A percentile compares a stretch with the other conserved stretches of the same genome.
These are phyloP conservation scores for Malacoraja senta DNA, from an alignment of 2,797 vertebrate species.

Conservation along the genomic window DNA sequence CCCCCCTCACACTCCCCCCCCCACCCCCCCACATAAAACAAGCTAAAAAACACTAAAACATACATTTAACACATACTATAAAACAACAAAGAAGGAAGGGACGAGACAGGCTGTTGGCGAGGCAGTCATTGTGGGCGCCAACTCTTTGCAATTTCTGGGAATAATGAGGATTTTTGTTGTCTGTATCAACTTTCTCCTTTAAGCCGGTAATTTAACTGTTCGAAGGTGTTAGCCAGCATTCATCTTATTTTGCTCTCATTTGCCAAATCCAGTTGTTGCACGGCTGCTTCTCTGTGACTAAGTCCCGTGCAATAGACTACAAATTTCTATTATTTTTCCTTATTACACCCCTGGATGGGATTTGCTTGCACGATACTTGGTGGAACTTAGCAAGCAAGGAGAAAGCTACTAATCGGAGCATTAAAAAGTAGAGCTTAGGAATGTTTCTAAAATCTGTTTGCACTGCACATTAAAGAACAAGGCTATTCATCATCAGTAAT, in stretches of 20 bases:
- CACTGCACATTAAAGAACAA: neutral
- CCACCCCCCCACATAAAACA: too few species aligned
- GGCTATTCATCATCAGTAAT: conserved; percentile 10
- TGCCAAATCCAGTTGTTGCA: neutral
- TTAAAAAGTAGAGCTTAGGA: neutral
- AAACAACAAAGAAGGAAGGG: too few species aligned
- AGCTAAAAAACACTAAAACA: too few species aligned
- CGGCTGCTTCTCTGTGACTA: neutral
- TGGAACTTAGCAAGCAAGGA: neutral
- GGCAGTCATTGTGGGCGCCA: neutral
- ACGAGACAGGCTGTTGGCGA: too few species aligned
- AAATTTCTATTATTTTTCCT: neutral
- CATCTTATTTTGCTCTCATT: neutral
- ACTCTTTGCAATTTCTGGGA: neutral
- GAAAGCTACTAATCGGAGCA: neutral
- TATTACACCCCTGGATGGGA: neutral
- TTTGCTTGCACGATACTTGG: neutral
- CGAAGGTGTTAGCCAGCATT: neutral
- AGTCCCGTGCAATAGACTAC: neutral
- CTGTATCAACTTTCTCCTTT: too few species aligned
- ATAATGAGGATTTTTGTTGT: too few species aligned
- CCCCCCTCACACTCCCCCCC: too few species aligned
- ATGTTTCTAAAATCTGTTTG: conserved; percentile 4
- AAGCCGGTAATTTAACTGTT: neutral
- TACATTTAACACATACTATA: too few species aligned